Evolutionary conservation across 53 echinoderm and acorn worm genomes (phyloP).

Genomic region (Pentamera pediparva): DNA sequence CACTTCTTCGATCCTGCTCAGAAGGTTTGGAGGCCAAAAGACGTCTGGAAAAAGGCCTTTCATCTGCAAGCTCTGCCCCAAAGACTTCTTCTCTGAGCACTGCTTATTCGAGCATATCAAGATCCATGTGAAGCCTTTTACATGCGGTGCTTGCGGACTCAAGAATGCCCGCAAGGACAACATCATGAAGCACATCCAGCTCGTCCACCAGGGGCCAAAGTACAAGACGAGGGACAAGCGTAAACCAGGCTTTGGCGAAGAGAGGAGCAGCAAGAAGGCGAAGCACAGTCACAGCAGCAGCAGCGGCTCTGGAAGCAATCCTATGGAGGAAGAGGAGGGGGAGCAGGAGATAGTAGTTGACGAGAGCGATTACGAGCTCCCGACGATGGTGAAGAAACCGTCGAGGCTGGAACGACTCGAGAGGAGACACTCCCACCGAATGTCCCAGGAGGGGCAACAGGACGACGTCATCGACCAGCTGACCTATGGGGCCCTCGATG

Average conservation of each 20-base stretch:
- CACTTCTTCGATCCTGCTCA: slow-evolving; percentile 69
- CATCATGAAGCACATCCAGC: slow-evolving; percentile 86
- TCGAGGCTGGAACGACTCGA: not conserved
- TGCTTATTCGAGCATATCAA: slow-evolving; percentile 96
- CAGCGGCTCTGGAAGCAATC: not conserved
- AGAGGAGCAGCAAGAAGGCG: not conserved
- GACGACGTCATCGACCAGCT: slow-evolving; percentile 14
- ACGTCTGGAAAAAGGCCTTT: slow-evolving; percentile 60
- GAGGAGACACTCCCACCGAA: not conserved
- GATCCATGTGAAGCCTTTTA: slow-evolving; percentile 91
- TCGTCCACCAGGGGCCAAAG: slow-evolving; percentile 79
- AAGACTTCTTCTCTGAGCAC: slow-evolving; percentile 85
- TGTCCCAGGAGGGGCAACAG: not conserved
- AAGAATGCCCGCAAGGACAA: slow-evolving; percentile 90
- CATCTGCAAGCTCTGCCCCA: slow-evolving; percentile 72
- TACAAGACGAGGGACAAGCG: slow-evolving; percentile 42
- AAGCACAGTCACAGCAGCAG: not conserved
- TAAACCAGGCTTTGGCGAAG: not conserved
- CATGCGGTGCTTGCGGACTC: slow-evolving; percentile 80
- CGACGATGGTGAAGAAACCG: slow-evolving; percentile 17
- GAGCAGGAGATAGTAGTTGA: slow-evolving; percentile 2
- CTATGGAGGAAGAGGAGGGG: slow-evolving; percentile 1
- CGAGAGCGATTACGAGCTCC: slow-evolving; percentile 19
- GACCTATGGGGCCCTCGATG: not conserved
- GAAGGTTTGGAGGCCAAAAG: slow-evolving; percentile 54